Evolutionary conservation across 2,113 vertebrate species (phyloP), one percentile per base, ranked within the genome.

Genomic region (Falco punctatus): DNA sequence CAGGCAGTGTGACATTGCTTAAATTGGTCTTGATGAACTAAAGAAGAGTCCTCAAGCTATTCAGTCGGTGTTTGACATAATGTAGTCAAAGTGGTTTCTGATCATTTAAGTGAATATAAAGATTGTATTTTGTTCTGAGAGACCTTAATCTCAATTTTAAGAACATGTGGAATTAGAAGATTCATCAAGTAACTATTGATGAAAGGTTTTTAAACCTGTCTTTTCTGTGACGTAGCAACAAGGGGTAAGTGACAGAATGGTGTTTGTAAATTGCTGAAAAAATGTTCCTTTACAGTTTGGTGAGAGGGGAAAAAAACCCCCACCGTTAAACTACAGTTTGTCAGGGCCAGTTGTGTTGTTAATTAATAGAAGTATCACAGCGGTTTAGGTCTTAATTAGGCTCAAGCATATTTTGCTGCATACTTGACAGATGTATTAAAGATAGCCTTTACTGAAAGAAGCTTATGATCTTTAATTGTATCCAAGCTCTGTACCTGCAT

Each of bases 381-480:
- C 46, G 32, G 21, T n/a, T 75, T 52, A 92, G 42, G 67, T 73
- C 72, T 70, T 95, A 72, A 62, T 85, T 95, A 73, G 33, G 72
- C 80, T 95, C 38, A 35, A 33, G 51, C 55, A 48, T 78, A 49
- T 93, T 88, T 73, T 74, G 46, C 44, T 91, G 49, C n/a, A 51
- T 81, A 72, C 26, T 75, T 80, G 72, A 64, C 73, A 86, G 70
- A 32, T 55, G 61, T 70, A 55, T 90, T 93, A 71, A 95, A 92
- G 86, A 78, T 59, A 81, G 90, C 27, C 52, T 84, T 75, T 64
- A 42, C 55, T 88, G 38, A 55, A 92, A 95, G 86, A 74, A 80
- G 86, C 57, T 96, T 95, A 88, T n/a, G 30, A 26, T 93, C 88
- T 66, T 88, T 88, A 73, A 51, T 92, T 92, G 72, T 94, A 92